Percentiles rank a stretch among this genome's conserved stretches.
phyloP scores from a whole-genome alignment of 2,888 invertebrate species.

The Callinectes sapidus region DNA sequence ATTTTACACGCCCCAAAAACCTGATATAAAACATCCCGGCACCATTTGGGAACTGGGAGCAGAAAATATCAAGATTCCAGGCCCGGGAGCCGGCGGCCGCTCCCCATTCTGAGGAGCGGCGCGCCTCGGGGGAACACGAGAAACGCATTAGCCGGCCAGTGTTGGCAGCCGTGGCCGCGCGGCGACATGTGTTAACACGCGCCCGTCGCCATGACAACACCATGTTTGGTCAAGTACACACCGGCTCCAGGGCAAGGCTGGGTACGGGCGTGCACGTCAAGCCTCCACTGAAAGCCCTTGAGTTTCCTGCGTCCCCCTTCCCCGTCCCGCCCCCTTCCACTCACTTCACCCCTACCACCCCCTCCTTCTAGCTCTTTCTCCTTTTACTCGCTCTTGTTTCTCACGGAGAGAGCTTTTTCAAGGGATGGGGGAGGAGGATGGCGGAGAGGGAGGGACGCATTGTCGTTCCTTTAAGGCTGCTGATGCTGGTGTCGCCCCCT shows the following conservation, averaged over 20 bases:
- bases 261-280: conserved; percentile 46
- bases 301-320: conserved; percentile 29
- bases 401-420: conserved; percentile 48
- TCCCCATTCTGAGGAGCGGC: conserved; percentile 64
- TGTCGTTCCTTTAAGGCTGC: conserved; percentile 47
- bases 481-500: conserved; percentile 50
- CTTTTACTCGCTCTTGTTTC: conserved; percentile 59
- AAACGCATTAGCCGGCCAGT: conserved; percentile 70
- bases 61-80: conserved; percentile 62
- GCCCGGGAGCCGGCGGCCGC: conserved; percentile 15
- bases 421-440: conserved; percentile 39
- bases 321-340: conserved; percentile 13
- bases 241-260: conserved; percentile 63
- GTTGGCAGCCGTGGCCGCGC: conserved; percentile 69
- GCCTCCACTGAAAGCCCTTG: conserved; percentile 50
- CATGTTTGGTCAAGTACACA: conserved; percentile 72
- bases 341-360: conserved; percentile 28
- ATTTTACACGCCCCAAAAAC: conserved; percentile 42
- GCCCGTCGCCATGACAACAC: conserved; percentile 71
- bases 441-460: conserved; percentile 9
- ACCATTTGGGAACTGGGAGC: conserved; percentile 44
- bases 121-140: conserved; percentile 65
- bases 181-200: conserved; percentile 72
- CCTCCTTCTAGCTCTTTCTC: conserved; percentile 37
- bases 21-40: conserved; percentile 57